phyloP scores from a whole-genome alignment of 1,140 invertebrate genomes.

The Brachionus sp. region DNA sequence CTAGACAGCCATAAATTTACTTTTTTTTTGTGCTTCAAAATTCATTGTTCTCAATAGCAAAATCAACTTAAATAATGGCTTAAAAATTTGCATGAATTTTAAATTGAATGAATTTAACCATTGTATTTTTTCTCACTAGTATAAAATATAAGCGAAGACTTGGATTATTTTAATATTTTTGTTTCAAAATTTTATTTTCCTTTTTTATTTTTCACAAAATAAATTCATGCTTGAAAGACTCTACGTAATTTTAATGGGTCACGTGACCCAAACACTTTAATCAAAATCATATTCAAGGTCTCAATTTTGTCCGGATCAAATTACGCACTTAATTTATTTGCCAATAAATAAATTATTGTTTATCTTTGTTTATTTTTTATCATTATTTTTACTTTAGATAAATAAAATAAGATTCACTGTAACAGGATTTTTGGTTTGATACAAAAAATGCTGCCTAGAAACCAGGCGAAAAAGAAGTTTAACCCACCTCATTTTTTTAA shows the following conservation, averaged over 20 bases:
- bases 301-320: neutral
- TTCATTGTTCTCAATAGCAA: neutral
- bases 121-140: neutral
- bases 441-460: constrained; percentile 29
- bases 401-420: neutral
- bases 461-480: constrained; percentile 34
- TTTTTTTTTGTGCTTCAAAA: neutral
- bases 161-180: neutral
- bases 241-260: neutral
- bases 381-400: neutral
- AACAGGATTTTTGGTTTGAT: neutral
- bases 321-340: neutral
- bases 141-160: neutral
- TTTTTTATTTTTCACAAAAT: neutral
- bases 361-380: neutral
- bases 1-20: neutral
- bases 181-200: neutral
- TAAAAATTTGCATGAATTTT: constrained; percentile 19
- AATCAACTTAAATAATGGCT: constrained; percentile 16
- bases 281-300: neutral
- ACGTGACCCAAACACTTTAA: neutral
- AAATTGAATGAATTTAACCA: neutral
- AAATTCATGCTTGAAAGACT: neutral
- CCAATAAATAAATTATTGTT: neutral
- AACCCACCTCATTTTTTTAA: constrained; percentile 26